Percentiles rank a stretch among this genome's conserved stretches.
phyloP scores from a whole-genome alignment of 2,888 invertebrate species.

The Ectemnius cavifrons region DNA sequence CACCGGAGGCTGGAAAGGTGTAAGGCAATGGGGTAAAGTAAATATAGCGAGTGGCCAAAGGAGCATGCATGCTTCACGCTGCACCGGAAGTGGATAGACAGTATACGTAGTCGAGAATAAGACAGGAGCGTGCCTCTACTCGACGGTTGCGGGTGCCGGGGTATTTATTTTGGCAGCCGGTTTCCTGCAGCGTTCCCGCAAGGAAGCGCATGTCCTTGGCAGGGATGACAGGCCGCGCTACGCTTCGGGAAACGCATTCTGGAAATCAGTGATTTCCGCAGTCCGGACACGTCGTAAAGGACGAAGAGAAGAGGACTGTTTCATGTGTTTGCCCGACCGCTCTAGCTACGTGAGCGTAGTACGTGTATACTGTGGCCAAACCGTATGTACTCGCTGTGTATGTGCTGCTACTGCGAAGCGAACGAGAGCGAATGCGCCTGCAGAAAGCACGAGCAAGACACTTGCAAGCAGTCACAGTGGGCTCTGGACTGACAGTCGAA shows the following conservation, averaged over 20 bases:
- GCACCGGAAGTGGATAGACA: conserved; percentile 21
- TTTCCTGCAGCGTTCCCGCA: conserved; percentile 16
- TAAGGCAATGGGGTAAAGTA: conserved; percentile 48
- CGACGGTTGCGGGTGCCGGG: conserved; percentile 37
- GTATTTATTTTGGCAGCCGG: conserved; percentile 66
- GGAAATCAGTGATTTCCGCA: conserved; percentile 48
- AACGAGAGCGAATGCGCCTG: conserved; percentile 51
- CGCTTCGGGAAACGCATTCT: conserved; percentile 25
- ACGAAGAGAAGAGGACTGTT: conserved; percentile 33
- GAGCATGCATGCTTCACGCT: conserved; percentile 35
- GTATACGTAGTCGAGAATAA: conserved; percentile 34
- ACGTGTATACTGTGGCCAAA: not conserved
- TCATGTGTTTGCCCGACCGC: conserved; percentile 30
- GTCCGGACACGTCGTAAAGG: conserved; percentile 34
- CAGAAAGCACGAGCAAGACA: not conserved
- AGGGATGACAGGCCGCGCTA: conserved; percentile 10
- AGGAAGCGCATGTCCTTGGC: conserved; percentile 19
- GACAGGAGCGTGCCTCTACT: conserved; percentile 47
- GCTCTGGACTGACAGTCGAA: conserved; percentile 40
- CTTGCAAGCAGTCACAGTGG: conserved; percentile 4
- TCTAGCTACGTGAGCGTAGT: conserved; percentile 57
- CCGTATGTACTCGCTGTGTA: conserved; percentile 24
- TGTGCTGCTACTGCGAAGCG: conserved; percentile 29
- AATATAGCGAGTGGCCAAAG: conserved; percentile 49
- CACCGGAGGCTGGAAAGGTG: not conserved